Base-by-base conservation (phyloP, 2,888 invertebrate species). In the Xestia ashworthii region DNA sequence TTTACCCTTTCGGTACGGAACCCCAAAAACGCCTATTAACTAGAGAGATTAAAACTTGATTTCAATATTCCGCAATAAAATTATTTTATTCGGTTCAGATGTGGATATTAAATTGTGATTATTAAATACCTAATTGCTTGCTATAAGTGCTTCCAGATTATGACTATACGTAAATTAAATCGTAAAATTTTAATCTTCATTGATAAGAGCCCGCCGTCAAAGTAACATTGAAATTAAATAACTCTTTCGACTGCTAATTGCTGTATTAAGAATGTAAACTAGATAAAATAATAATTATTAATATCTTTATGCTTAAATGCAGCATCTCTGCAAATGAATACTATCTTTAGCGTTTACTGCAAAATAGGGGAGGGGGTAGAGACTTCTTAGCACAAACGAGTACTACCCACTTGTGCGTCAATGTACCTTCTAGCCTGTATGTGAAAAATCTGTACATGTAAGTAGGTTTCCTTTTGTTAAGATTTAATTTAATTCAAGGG, bases 131-230 rank as follows among this genome's bases (percentile, higher is more conserved):
- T 80, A 74, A 87, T 82, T 71, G 80, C 79, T 82, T 46, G 77
- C 71, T 77, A 82, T 70, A 76, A 87, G 77, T 83, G 78, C 81
- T 82, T 78, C 68, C 67, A 76, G 85, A 88, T 89, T 89, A 87
- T 87, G 80, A 87, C 81, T 85, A 86, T 73, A 86, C 76, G 69
- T 89, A 87, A 90, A 90, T 90, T 86, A 90, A 91, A 89, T 92
- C 93, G 87, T 93, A 90, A 94, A 92, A 82, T 50, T 90, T 89
- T 92, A 89, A 92, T 91, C 84, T 87, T 85, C 80, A 78, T 85
- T 82, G 81, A 90, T 90, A 89, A 79, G 74, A 86, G 84, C 78
- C 76, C 78, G 85, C 90, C 90, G 91, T 90, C 91, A 91, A 93
- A 92, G 92, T 82, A 87, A 92, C 90, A 90, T 92, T 92, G 90